Evolutionary conservation across 2,888 invertebrate species (phyloP).

Genomic region (Nymphalis urticae): DNA sequence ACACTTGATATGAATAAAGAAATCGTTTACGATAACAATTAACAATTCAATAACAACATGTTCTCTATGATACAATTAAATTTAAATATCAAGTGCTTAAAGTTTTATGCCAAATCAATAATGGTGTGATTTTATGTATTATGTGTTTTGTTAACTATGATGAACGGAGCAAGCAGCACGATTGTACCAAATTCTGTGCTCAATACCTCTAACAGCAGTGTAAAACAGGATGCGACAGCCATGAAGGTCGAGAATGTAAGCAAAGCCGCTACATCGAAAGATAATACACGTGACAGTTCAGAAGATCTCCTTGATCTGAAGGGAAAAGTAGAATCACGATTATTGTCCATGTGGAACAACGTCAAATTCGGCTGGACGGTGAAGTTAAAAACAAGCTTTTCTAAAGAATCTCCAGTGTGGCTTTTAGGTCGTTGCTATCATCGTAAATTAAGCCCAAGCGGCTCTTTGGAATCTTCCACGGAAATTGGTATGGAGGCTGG

Average conservation of each 20-base stretch:
- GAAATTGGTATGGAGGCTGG: constrained; percentile 84
- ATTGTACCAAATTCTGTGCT: constrained; percentile 54
- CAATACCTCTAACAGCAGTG: constrained; percentile 51
- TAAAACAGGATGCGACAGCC: constrained; percentile 49
- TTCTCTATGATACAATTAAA: constrained; percentile 11
- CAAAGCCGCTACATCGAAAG: constrained; percentile 54
- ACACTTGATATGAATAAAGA: constrained; percentile 15
- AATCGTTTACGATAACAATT: constrained; percentile 3
- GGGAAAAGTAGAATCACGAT: constrained; percentile 89
- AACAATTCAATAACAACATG: constrained; percentile 21
- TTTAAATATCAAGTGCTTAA: neutral
- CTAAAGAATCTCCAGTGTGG: constrained; percentile 94
- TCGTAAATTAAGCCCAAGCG: constrained; percentile 84
- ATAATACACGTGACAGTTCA: constrained; percentile 60
- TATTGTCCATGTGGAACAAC: constrained; percentile 95
- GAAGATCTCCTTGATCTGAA: constrained; percentile 82
- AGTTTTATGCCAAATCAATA: constrained; percentile 7
- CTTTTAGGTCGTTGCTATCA: constrained; percentile 91
- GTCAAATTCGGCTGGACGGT: constrained; percentile 93
- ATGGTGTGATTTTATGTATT: constrained; percentile 17
- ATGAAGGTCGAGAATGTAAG: constrained; percentile 50
- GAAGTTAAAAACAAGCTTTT: constrained; percentile 88
- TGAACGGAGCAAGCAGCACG: constrained; percentile 64
- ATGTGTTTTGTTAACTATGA: constrained; percentile 43
- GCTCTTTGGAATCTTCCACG: constrained; percentile 81